These are phyloP conservation scores for Clarias pachynema DNA, from an alignment of 2,797 vertebrate genomes.

Conservation along the genomic window DNA sequence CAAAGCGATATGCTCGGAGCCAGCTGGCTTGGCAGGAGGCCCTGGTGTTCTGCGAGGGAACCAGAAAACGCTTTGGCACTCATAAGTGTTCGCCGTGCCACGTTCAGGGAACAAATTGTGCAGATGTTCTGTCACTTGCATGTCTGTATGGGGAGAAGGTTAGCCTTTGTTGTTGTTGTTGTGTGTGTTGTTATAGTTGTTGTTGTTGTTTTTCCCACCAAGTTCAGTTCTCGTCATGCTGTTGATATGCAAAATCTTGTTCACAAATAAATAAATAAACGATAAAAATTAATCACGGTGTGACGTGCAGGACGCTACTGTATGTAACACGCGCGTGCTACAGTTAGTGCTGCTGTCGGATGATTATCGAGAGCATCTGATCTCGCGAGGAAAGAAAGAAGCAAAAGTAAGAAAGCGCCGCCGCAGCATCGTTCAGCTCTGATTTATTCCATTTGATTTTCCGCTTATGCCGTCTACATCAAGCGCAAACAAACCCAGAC, in stretches of 20 bases:
- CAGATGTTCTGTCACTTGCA: constrained; percentile 25
- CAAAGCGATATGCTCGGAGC: constrained; percentile 69
- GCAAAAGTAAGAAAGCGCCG: too few relatives aligned
- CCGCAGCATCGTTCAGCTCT: background rate
- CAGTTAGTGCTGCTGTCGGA: background rate
- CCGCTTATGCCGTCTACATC: background rate
- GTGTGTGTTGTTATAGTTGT: background rate
- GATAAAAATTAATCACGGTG: background rate
- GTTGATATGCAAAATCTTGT: background rate
- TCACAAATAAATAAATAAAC: background rate
- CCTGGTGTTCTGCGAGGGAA: background rate
- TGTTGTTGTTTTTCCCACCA: too few relatives aligned
- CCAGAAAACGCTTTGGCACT: constrained; percentile 9
- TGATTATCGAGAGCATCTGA: background rate
- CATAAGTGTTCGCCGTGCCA: constrained; percentile 12
- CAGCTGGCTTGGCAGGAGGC: constrained; percentile 63
- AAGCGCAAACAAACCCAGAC: background rate
- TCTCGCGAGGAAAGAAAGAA: background rate
- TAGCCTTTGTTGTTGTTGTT: background rate
- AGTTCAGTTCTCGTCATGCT: background rate
- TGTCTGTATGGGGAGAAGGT: background rate
- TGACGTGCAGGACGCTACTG: too few relatives aligned
- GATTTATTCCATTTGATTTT: constrained; percentile 17
- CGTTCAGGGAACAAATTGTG: background rate
- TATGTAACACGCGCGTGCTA: background rate